Base-by-base conservation (phyloP, 1,140 invertebrate genomes). In the Papilio helenus region DNA sequence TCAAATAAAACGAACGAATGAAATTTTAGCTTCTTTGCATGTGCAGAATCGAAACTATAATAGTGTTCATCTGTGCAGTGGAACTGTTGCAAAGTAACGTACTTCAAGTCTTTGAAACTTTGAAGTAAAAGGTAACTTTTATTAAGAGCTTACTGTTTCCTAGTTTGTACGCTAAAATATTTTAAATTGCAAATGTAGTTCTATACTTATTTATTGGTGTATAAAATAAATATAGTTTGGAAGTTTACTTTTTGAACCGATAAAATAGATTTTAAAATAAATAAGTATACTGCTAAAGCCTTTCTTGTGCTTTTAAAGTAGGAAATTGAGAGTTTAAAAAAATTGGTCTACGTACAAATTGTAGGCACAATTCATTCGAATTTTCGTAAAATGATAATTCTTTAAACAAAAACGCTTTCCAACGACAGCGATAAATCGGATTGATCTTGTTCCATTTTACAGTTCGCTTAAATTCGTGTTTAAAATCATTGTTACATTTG, bases 91-190 rank as follows among this genome's bases (percentile, higher is more conserved):
- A 68, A 68, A 68, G 26, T 61, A 61, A 23, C 20, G 20, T 26
- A 3, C 23, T 26, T 12, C 7, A 23, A 61, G 58, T 68, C 10
- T 68, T 68, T 34, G 61, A 68, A 68, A 68, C 61, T 68, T 29
- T 1, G 34, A 68, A 14, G 14, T 68, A 34, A 68, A 68, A 68
- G 12, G 7, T 16, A 68, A 68, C 61, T 68, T 68, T 29, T 68
- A 68, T 68, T 68, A 34, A 68, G 26, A 68, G 61, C 61, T 68
- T 68, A 68, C 61, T 34, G 61, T 68, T 68, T 68, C 61, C 29
- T 68, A 29, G 12, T 68, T 68, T 68, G 61, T 68, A 26, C 34
- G 1, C 23, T 68, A 68, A 68, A 34, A 68, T 68, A 68, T 68
- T 68, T 68, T 68, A 68, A 68, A 26, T 68, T 68, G 61, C 3